These are phyloP conservation scores for Rostratula benghalensis DNA, from an alignment of 2,113 vertebrate species.

Conservation along the genomic window DNA sequence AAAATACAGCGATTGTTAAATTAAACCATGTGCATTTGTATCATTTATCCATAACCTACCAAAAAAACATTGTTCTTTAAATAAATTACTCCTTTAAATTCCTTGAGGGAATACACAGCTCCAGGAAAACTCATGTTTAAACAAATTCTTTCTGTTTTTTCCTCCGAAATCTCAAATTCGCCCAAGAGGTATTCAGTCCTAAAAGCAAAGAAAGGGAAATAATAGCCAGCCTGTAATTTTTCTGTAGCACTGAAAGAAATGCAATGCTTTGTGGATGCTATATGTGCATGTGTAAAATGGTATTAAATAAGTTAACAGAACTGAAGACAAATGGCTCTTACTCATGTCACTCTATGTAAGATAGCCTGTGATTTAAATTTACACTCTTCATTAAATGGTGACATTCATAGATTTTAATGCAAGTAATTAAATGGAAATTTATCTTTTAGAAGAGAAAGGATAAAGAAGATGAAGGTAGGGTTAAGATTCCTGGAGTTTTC, in stretches of 20 bases:
- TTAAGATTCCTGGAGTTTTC: not conserved
- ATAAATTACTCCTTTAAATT: not conserved
- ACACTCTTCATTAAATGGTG: not conserved
- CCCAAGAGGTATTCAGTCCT: not conserved
- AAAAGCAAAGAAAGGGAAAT: not conserved
- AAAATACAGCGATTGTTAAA: not conserved
- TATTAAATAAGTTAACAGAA: not conserved
- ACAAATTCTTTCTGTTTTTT: not conserved
- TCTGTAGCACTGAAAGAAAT: not conserved
- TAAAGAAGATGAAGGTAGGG: not conserved
- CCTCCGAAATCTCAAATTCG: not conserved
- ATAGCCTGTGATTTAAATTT: not conserved
- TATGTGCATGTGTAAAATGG: not conserved
- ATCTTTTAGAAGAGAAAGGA: not conserved
- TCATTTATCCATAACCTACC: not conserved
- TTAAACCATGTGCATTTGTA: not conserved
- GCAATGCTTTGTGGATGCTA: not conserved
- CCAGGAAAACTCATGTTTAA: not conserved
- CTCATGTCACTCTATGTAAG: not conserved
- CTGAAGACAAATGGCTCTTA: not conserved
- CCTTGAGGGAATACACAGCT: not conserved
- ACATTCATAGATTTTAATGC: not conserved
- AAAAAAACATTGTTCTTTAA: not conserved
- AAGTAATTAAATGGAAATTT: slow-evolving; percentile 52
- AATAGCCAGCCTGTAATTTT: not conserved